Base-by-base conservation (phyloP, 2,797 vertebrate species). In the Thalassophryne amazonica region DNA sequence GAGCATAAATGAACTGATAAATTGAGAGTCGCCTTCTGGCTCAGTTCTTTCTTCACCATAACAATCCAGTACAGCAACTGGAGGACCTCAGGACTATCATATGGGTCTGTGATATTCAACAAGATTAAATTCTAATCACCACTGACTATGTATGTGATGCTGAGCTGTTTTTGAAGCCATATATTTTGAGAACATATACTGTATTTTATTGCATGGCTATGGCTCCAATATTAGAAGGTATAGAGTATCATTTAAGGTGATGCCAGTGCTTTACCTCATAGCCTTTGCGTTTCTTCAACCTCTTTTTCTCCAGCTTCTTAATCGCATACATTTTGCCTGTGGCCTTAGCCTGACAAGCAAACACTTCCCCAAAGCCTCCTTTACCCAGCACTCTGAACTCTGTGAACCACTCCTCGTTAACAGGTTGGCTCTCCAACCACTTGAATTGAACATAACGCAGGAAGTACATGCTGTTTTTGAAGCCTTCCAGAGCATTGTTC, bases 321-420 rank as follows among this genome's bases (percentile, higher is more conserved):
- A 91, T 91, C 57, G 89, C 90, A 0, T 92, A 91, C 90, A 92
- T 87, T 78, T 92, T 92, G 24, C 90, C 90, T 0, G 91, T 91
- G 11, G 89, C 89, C 57, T 86, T 91, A 7, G 90, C 85, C 78
- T 92, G 89, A 55, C 88, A 91, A 24, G 90, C 88, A 22, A 66
- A 85, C 40, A 91, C 89, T 68, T 92, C 87, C 2, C 90, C 90
- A 20, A 92, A 92, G 18, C 90, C 88, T 7, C 88, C 89, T 64
- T 91, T 91, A 1, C 90, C 90, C 29, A 92, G 81, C 42, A 92
- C 90, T 43, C 91, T 80, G 64, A 92, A 92, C 61, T 92, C 90
- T 73, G 76, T 80, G 69, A 92, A 92, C 91, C 91, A 92, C 8
- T 91, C 87, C 54, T 91, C 90, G 2, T 85, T 76, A 8, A 89